Conservation (phyloP, 1,140 invertebrate species). For the Drosophila rhopaloa region DNA sequence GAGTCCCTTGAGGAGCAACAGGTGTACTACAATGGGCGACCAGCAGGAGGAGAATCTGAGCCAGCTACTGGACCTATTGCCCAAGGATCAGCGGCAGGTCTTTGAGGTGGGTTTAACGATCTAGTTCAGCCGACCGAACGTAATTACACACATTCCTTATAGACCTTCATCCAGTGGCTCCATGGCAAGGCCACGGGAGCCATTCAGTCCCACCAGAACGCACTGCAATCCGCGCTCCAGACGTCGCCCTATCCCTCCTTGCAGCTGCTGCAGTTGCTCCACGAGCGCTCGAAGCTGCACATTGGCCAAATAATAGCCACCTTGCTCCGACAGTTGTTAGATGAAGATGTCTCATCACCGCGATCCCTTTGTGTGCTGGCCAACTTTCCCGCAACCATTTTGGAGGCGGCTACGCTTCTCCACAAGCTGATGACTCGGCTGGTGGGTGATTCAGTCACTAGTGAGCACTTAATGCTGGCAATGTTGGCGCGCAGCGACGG, state of each 20-base stretch:
- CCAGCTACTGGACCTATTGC: constrained; percentile 49
- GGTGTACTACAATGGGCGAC: constrained; percentile 26
- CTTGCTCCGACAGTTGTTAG: constrained; percentile 44
- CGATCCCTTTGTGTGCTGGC: constrained; percentile 62
- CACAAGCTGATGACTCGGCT: constrained; percentile 38
- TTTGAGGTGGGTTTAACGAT: constrained; percentile 30
- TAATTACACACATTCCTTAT: not conserved
- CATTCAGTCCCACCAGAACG: constrained; percentile 21
- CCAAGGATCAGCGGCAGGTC: constrained; percentile 37
- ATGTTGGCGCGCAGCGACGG: constrained; percentile 50
- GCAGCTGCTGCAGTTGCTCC: constrained; percentile 44
- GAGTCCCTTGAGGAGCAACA: constrained; percentile 21
- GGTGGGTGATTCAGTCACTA: constrained; percentile 9
- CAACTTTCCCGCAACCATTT: constrained; percentile 54
- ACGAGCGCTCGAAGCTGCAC: constrained; percentile 44
- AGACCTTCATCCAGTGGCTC: constrained; percentile 54
- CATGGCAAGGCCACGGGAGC: constrained; percentile 15
- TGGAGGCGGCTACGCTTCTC: constrained; percentile 45
- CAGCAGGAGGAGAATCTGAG: constrained; percentile 23
- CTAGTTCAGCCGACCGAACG: not conserved
- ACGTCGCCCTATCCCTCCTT: constrained; percentile 55
- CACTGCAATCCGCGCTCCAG: constrained; percentile 26
- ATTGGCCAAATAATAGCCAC: constrained; percentile 51
- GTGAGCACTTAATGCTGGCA: constrained; percentile 49
- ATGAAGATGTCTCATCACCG: constrained; percentile 37